Base-by-base conservation (phyloP, 2,113 vertebrate species). In the Xenopus laevis region DNA sequence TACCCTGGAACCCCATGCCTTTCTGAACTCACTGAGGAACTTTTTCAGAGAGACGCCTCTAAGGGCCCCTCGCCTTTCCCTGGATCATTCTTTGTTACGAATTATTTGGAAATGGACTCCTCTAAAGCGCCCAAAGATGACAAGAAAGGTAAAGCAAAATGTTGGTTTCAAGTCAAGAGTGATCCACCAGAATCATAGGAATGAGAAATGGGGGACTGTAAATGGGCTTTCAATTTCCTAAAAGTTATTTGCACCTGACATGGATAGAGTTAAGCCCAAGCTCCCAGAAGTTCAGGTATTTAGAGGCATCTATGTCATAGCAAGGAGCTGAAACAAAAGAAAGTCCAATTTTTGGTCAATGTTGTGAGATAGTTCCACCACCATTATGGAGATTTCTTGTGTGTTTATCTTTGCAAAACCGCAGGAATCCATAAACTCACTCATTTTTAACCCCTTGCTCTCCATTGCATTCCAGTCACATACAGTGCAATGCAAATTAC, bases 121-220 rank as follows among this genome's bases (percentile, higher is more conserved):
- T 84, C 85, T 65, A 95, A 94, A 81, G 94, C 92, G 33, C 81
- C 82, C 52, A 93, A 90, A 72, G 71, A 83, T 0, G 92, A 91
- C 20, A 92, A 91, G 85, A 96, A 96, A 95, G 96, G 97, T 98
- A 85, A 91, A 68, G n/a, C 3, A 13, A 65, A n/a, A 55, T 55
- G 53, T 55, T 55, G 53, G 53, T 8, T 9, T 55, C 17, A 4
- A 16, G 53, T 1, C 53, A 55, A 18, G 15, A 55, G 17, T 55
- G 53, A 55, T 55, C 53, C 53, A 55, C 13, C 16, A 55, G 53
- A 9, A 55, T 18, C 53, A 16, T 16, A n/a, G 53, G 16, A 55
- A 55, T 55, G 1, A 9, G 16, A 10, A 55, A 55, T 55, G 53
- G 17, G 4, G 6, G 15, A 50, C 16, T 55, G 4, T 16, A n/a